Evolutionary conservation across 2,797 vertebrate genomes (phyloP), one percentile per base, ranked within the genome.

Genomic region (Arnoldichthys spilopterus): DNA sequence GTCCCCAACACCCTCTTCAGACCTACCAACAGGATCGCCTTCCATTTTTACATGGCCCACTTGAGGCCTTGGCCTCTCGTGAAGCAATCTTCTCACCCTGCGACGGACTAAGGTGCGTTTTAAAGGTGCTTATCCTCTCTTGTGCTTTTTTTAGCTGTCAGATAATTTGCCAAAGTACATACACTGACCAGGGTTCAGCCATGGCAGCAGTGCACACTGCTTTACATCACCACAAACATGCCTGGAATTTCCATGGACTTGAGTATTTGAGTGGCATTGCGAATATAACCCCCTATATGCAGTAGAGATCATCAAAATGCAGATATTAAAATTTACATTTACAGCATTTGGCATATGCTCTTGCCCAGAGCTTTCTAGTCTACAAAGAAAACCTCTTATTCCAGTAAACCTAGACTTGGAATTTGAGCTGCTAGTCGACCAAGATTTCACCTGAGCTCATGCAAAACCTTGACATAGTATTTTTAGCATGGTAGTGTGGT

Each of bases 31-130:
- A 87, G 85, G 83, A 90, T 87, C 87, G 83, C 89, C 92, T 92
- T 93, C 93, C 92, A 92, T 92, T 93, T 93, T 94, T 93, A 92
- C 91, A 91, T 67, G 78, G 86, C 72, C 86, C 91, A 91, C 92
- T 94, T 91, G 86, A 93, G 91, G 84, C 84, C 85, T 87, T 89
- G 88, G 86, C 86, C 89, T 73, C 58, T 88, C 85, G 84, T 88
- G 88, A 86, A 90, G 86, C 89, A 91, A 93, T 92, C 90, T 89
- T 90, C 88, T 91, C 91, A 85, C 90, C 87, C 90, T 87, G 70
- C 82, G 84, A 88, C 89, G 90, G 88, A 88, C 85, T 86, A 74
- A 90, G 82, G 83, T 68, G 68, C 84, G 79, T 81, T 85, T 88
- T 91, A 88, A 91, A 91, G 90, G 90, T 90, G 87, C 90, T 93